Conservation (phyloP, 1,140 invertebrate species). For the Prorops nasuta region DNA sequence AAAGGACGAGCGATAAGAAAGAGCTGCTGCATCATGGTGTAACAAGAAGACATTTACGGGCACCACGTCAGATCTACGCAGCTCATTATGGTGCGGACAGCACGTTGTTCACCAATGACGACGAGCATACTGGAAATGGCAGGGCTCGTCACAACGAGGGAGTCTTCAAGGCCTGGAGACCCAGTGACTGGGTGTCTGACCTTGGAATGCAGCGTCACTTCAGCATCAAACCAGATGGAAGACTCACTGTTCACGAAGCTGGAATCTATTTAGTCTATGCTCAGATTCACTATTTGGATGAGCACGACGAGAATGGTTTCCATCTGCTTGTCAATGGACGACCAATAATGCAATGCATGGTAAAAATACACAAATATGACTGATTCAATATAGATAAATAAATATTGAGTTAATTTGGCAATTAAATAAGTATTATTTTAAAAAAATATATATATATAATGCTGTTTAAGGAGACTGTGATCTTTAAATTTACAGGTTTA, state of each 20-base stretch:
- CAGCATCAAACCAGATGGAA: slow-evolving; percentile 46
- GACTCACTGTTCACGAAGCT: slow-evolving; percentile 57
- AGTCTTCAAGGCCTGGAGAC: slow-evolving; percentile 56
- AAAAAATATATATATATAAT: slow-evolving; percentile 2
- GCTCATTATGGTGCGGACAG: slow-evolving; percentile 45
- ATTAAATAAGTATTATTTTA: too few relatives aligned
- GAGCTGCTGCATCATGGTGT: slow-evolving; percentile 27
- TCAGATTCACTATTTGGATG: slow-evolving; percentile 67
- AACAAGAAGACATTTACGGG: slow-evolving; percentile 26
- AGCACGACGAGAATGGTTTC: slow-evolving; percentile 65
- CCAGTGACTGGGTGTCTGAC: slow-evolving; percentile 53
- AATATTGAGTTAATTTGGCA: too few relatives aligned
- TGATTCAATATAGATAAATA: too few relatives aligned
- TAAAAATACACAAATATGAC: too few relatives aligned
- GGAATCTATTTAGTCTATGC: slow-evolving; percentile 69
- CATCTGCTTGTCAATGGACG: slow-evolving; percentile 59
- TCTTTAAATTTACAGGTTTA: slow-evolving; percentile 34
- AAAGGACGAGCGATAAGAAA: neutral
- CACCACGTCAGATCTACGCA: slow-evolving; percentile 33
- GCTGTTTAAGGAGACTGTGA: neutral
- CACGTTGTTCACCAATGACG: slow-evolving; percentile 24
- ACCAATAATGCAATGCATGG: slow-evolving; percentile 62
- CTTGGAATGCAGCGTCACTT: slow-evolving; percentile 49
- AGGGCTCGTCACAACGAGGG: slow-evolving; percentile 52
- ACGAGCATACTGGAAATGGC: slow-evolving; percentile 53